Percentiles rank a stretch among this genome's conserved stretches.
These are phyloP conservation scores for Myopa testacea DNA, from an alignment of 2,888 invertebrate genomes.

Conservation along the genomic window DNA sequence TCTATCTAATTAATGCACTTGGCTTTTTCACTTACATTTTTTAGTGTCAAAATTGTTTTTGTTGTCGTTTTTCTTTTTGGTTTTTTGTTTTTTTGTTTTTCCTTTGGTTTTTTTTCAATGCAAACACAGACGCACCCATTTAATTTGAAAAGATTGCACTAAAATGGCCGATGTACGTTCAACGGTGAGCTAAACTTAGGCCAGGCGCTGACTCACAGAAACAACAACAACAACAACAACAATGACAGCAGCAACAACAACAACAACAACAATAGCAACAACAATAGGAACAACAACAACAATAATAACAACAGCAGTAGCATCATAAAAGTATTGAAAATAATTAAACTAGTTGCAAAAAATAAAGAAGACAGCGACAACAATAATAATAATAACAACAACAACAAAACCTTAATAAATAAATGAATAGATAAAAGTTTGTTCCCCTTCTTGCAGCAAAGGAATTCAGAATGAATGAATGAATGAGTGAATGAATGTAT, in stretches of 20 bases:
- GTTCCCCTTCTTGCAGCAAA: conserved; percentile 23
- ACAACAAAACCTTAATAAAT: not conserved
- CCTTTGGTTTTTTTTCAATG: not conserved
- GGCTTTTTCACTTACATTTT: no score
- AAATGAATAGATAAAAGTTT: conserved; percentile 23
- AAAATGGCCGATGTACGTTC: not conserved
- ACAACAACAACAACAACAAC: not conserved
- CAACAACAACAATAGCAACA: not conserved
- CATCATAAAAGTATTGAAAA: conserved; percentile 9
- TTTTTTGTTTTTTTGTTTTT: not conserved
- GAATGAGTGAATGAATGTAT: not conserved
- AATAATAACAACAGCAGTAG: not conserved
- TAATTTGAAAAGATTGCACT: conserved; percentile 7
- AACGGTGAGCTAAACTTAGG: conserved; percentile 11
- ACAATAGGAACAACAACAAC: not conserved
- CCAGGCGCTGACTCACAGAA: not conserved
- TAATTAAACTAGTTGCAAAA: conserved; percentile 27
- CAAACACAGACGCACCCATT: not conserved
- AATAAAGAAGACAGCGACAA: conserved; percentile 6
- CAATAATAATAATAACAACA: not conserved
- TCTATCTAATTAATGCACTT: no score
- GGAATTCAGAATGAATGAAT: conserved; percentile 3
- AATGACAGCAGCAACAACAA: not conserved
- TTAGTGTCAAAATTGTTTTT: not conserved
- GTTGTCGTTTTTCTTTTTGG: not conserved